Conservation (phyloP, 2,113 vertebrate species). For the Microtus oregoni region DNA sequence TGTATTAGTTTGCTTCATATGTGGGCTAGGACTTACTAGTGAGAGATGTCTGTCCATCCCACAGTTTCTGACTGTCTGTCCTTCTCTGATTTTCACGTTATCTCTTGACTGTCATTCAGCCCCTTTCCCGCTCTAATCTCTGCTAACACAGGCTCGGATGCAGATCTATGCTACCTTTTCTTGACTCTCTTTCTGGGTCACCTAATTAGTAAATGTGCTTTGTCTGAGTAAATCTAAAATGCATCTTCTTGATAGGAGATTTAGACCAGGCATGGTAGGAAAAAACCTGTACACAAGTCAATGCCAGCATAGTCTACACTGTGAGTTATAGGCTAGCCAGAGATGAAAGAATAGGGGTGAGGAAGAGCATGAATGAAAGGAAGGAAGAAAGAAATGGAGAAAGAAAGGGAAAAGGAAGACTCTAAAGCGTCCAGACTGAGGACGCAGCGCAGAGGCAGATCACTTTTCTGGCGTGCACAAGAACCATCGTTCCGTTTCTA, state of each 20-base stretch:
- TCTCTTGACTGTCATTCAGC: not conserved
- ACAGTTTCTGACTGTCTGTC: constrained; percentile 9
- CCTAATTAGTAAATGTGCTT: constrained; percentile 5
- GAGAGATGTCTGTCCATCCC: not conserved
- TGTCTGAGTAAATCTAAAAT: constrained; percentile 17
- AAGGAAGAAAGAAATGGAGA: not conserved
- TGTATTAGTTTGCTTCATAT: not conserved
- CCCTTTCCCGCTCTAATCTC: not conserved
- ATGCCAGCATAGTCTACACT: not conserved
- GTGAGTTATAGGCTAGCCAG: not conserved
- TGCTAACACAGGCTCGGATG: not conserved
- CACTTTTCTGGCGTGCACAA: not conserved
- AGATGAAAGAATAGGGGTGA: not conserved
- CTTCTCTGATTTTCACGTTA: not conserved
- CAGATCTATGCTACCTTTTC: not conserved
- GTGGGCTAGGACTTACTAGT: not conserved
- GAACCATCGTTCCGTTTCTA: not conserved
- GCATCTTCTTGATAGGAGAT: not conserved
- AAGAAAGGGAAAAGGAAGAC: not conserved
- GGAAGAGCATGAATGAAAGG: not conserved
- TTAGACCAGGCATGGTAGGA: not conserved
- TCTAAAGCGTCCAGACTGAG: not conserved
- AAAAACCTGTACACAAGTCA: not conserved
- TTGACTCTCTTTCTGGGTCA: not conserved
- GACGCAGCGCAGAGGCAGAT: not conserved